Percentiles rank a stretch among this genome's conserved stretches.
These are phyloP conservation scores for Pseudorasbora parva DNA, from an alignment of 2,113 vertebrate species.

Conservation along the genomic window DNA sequence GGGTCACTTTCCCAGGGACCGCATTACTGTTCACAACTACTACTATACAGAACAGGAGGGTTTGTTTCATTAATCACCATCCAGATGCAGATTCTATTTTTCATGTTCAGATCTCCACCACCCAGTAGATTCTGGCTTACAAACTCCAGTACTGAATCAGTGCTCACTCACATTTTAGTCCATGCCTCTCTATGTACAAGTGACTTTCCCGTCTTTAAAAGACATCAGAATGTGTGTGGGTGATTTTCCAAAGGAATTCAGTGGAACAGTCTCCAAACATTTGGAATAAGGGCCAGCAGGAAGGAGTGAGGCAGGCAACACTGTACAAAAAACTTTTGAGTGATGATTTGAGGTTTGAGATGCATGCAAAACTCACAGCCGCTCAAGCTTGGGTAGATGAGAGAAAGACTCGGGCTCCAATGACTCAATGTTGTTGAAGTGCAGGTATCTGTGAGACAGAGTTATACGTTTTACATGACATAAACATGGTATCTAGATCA, in stretches of 20 bases:
- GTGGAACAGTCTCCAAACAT: no score
- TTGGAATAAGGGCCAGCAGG: no score
- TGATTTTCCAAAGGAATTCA: no score
- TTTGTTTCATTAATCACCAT: not conserved
- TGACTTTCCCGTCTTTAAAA: no score
- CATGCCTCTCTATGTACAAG: no score
- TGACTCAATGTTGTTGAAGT: conserved; percentile 98
- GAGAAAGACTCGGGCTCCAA: conserved; percentile 93
- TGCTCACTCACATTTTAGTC: no score
- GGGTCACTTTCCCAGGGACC: conserved; percentile 14
- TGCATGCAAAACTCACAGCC: conserved; percentile 85
- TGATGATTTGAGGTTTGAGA: not conserved
- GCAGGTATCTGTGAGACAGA: conserved; percentile 86
- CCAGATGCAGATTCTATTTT: not conserved
- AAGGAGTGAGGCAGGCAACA: no score
- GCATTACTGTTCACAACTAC: conserved; percentile 10
- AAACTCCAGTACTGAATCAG: not conserved
- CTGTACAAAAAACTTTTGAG: not conserved
- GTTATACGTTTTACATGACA: not conserved
- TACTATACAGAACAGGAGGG: not conserved
- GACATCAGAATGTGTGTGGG: no score
- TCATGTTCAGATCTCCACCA: not conserved
- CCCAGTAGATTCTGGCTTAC: not conserved
- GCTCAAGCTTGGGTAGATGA: conserved; percentile 94
- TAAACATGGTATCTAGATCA: not conserved